Conservation (phyloP, 1,140 invertebrate genomes). For the Musca domestica region DNA sequence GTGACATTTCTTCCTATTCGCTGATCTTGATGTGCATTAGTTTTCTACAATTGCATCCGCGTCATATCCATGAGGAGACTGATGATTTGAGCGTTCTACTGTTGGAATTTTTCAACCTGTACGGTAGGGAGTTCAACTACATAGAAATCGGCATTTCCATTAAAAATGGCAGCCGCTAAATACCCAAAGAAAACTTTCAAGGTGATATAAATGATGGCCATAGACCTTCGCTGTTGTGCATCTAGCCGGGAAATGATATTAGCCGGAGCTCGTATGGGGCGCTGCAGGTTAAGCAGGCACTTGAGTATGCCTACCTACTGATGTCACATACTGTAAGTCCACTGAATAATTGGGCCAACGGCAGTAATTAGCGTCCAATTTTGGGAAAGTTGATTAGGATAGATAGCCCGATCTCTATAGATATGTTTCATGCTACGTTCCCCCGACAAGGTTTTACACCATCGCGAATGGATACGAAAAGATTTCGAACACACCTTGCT, state of each 20-base stretch:
- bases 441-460: constrained; percentile 90
- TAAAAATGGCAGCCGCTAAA: constrained; percentile 90
- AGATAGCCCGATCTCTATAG: too few species aligned
- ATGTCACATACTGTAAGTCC: constrained; percentile 79
- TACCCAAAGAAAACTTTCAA: constrained; percentile 92
- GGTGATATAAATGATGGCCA: constrained; percentile 91
- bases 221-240: constrained; percentile 88
- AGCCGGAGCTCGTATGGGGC: constrained; percentile 94
- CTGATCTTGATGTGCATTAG: constrained; percentile 98
- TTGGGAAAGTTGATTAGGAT: constrained; percentile 40
- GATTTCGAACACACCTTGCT: constrained; percentile 53
- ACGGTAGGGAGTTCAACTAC: constrained; percentile 96
- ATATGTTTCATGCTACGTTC: constrained; percentile 63
- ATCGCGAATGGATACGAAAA: constrained; percentile 74
- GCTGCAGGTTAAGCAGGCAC: constrained; percentile 87
- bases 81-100: constrained; percentile 90
- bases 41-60: constrained; percentile 80
- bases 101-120: constrained; percentile 97
- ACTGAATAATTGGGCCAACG: constrained; percentile 59
- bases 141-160: constrained; percentile 91
- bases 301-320: constrained; percentile 90
- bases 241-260: constrained; percentile 93
- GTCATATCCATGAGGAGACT: constrained; percentile 61
- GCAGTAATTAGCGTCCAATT: constrained; percentile 54
- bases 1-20: constrained; percentile 98